Conservation (phyloP, 2,113 vertebrate species). For the Chascanopsetta lugubris region DNA sequence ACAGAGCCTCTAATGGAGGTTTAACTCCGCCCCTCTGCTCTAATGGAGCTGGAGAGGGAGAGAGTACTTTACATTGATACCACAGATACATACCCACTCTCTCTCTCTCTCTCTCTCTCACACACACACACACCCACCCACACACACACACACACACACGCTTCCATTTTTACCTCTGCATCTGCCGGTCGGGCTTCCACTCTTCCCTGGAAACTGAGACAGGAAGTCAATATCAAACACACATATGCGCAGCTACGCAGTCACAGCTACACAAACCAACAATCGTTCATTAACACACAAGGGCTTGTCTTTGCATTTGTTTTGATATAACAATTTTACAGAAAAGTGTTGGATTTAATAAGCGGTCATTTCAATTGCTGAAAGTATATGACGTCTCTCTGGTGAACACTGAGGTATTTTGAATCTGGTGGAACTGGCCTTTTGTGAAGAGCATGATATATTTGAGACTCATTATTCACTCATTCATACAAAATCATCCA, state of each 20-base stretch:
- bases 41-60: slow-evolving; percentile 62
- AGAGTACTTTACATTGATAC: slow-evolving; percentile 55
- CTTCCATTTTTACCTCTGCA: slow-evolving; percentile 52
- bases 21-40: slow-evolving; percentile 33
- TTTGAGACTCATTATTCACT: too few species aligned
- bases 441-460: too few species aligned
- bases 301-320: not conserved
- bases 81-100: slow-evolving; percentile 8
- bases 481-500: too few species aligned
- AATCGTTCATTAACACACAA: not conserved
- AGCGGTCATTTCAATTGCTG: too few species aligned
- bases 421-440: too few species aligned
- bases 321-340: not conserved
- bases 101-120: too few species aligned
- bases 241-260: not conserved
- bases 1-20: slow-evolving; percentile 19
- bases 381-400: too few species aligned
- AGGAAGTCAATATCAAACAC: not conserved
- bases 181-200: slow-evolving; percentile 27
- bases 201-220: slow-evolving; percentile 19
- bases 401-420: too few species aligned
- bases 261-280: not conserved
- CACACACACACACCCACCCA: slow-evolving; percentile 1
- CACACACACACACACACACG: slow-evolving; percentile 21
- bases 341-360: not conserved